Percentiles rank a stretch among this genome's conserved stretches.
phyloP scores from a whole-genome alignment of 2,113 vertebrate genomes.

The Polypterus senegalus region DNA sequence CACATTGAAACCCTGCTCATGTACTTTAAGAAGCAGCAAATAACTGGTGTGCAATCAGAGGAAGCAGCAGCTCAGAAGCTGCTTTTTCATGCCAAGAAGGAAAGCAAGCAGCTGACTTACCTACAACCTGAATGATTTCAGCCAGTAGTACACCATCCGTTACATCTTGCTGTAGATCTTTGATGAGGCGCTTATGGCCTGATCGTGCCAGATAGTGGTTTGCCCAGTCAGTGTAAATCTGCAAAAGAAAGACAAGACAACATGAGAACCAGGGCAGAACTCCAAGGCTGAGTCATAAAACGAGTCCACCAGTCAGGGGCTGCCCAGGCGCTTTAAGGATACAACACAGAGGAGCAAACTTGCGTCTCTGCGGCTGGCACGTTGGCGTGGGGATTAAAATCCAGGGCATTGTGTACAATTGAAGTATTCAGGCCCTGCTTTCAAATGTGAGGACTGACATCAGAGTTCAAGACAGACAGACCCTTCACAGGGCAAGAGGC shows the following conservation, averaged over 20 bases:
- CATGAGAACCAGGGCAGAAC: background rate
- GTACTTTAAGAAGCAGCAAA: too few species aligned
- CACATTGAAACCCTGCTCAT: too few species aligned
- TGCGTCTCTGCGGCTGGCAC: slow-evolving; percentile 43
- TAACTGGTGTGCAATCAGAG: too few species aligned
- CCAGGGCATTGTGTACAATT: slow-evolving; percentile 52
- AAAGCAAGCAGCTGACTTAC: slow-evolving; percentile 47
- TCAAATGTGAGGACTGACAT: slow-evolving; percentile 56
- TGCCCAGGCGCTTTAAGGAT: slow-evolving; percentile 13
- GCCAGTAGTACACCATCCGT: slow-evolving; percentile 88
- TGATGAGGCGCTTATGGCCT: slow-evolving; percentile 90
- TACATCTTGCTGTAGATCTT: slow-evolving; percentile 92
- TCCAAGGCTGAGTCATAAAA: slow-evolving; percentile 15
- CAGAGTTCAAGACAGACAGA: slow-evolving; percentile 51
- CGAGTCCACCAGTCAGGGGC: background rate
- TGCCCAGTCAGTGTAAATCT: slow-evolving; percentile 98
- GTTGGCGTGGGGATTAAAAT: slow-evolving; percentile 61
- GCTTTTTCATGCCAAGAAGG: too few species aligned
- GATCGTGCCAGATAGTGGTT: slow-evolving; percentile 95
- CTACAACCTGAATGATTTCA: slow-evolving; percentile 94
- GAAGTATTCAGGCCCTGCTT: slow-evolving; percentile 50
- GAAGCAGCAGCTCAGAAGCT: too few species aligned
- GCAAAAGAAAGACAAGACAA: slow-evolving; percentile 31
- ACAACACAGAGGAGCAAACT: slow-evolving; percentile 15
- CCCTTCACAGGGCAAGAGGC: slow-evolving; percentile 39